Evolutionary conservation across 2,797 vertebrate genomes (phyloP).

Genomic region (Mormyrops attenuatus): DNA sequence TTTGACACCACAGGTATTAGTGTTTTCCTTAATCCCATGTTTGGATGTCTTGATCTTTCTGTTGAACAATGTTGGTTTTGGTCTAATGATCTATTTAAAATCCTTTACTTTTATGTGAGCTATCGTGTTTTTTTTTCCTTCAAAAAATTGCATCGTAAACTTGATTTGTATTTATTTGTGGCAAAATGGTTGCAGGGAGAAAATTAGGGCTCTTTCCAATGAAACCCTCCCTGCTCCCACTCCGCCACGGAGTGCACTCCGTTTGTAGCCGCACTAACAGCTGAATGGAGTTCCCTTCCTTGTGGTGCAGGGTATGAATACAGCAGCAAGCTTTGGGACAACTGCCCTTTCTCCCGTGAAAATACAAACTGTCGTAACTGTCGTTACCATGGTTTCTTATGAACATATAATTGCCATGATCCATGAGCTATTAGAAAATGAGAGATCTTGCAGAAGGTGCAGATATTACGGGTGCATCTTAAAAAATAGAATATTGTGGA

Average conservation of each 20-base stretch:
- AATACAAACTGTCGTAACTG: not conserved
- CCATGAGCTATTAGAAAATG: not conserved
- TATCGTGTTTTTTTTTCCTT: not conserved
- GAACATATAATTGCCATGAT: not conserved
- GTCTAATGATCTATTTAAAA: not conserved
- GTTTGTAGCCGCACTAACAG: not conserved
- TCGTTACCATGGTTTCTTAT: not conserved
- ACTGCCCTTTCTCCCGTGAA: not conserved
- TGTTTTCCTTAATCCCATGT: not conserved
- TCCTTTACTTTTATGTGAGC: not conserved
- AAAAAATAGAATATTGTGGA: no score
- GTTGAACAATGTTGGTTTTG: not conserved
- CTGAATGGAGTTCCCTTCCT: not conserved
- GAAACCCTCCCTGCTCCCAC: not conserved
- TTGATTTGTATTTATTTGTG: not conserved
- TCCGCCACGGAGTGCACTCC: not conserved
- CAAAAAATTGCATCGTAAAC: not conserved
- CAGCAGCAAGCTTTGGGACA: not conserved
- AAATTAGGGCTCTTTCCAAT: not conserved
- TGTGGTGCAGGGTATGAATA: not conserved
- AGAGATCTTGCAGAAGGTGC: not conserved
- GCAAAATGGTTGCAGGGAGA: not conserved
- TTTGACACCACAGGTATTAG: not conserved
- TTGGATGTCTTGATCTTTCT: not conserved
- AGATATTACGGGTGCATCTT: not conserved